Evolutionary conservation across 2,113 vertebrate species (phyloP).

Genomic region (Aptenodytes patagonicus): DNA sequence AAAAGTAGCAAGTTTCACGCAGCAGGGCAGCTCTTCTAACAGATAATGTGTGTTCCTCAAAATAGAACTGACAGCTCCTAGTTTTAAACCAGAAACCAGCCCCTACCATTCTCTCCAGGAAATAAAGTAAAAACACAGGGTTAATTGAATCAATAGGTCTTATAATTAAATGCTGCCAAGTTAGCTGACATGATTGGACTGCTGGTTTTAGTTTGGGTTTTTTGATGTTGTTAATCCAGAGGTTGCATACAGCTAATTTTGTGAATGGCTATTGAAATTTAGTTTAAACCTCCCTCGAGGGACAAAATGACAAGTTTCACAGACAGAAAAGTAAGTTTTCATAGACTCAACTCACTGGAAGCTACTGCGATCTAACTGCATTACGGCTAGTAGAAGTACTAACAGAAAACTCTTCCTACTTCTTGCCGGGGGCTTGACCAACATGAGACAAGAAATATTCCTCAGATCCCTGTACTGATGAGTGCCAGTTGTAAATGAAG

Average conservation of each 20-base stretch:
- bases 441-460: not conserved
- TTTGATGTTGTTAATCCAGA: not conserved
- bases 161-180: conserved; percentile 8
- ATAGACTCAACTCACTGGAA: not conserved
- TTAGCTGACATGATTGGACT: not conserved
- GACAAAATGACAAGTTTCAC: not conserved
- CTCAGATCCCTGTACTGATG: accelerated
- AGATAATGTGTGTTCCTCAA: not conserved
- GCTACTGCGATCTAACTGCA: not conserved
- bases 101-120: not conserved
- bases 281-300: not conserved
- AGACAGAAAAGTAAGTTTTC: not conserved
- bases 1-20: not conserved
- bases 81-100: not conserved
- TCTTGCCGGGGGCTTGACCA: not conserved
- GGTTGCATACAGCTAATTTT: not conserved
- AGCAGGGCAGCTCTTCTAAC: not conserved
- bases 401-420: not conserved
- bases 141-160: conserved; percentile 27
- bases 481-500: not conserved
- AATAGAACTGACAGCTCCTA: not conserved
- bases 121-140: not conserved
- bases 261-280: not conserved
- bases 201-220: not conserved
- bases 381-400: not conserved